These are phyloP conservation scores for Clistopyga incitator DNA, from an alignment of 2,888 invertebrate genomes.

Conservation along the genomic window DNA sequence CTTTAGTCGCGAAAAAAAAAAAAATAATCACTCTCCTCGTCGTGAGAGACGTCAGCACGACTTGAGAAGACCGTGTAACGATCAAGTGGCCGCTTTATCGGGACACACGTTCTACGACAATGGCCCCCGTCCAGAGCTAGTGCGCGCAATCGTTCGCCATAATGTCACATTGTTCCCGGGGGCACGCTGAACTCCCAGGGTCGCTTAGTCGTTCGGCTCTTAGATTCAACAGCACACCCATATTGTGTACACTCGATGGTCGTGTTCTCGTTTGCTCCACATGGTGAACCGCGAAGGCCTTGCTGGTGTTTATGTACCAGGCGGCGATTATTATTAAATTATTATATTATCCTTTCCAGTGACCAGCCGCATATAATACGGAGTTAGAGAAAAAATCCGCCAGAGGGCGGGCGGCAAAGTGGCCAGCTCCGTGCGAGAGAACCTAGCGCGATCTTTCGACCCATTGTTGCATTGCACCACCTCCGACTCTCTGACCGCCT, in stretches of 20 bases:
- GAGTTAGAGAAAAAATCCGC: conserved; percentile 59
- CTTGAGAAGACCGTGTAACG: conserved; percentile 19
- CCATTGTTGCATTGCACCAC: conserved; percentile 40
- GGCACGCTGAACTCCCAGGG: conserved; percentile 62
- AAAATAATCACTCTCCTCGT: too few relatives aligned
- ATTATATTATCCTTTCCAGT: conserved; percentile 75
- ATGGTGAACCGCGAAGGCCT: conserved; percentile 67
- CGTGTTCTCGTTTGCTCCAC: conserved; percentile 69
- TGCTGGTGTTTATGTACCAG: conserved; percentile 60
- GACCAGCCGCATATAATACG: conserved; percentile 15
- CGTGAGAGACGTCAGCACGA: conserved; percentile 1
- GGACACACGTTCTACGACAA: conserved; percentile 65
- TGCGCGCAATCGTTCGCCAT: conserved; percentile 73
- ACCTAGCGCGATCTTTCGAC: not conserved
- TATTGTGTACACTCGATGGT: conserved; percentile 31
- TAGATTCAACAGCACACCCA: conserved; percentile 67
- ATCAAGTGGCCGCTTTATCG: conserved; percentile 43
- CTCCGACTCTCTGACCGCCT: not conserved
- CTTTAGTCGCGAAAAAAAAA: too few relatives aligned
- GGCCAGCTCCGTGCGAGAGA: conserved; percentile 1
- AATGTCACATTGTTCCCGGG: conserved; percentile 80
- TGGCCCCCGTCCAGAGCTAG: conserved; percentile 62
- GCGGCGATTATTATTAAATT: conserved; percentile 73
- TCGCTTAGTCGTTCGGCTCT: conserved; percentile 8
- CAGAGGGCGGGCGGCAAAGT: conserved; percentile 24